phyloP scores from a whole-genome alignment of 2,797 vertebrate species.

The Argyrosomus regius region DNA sequence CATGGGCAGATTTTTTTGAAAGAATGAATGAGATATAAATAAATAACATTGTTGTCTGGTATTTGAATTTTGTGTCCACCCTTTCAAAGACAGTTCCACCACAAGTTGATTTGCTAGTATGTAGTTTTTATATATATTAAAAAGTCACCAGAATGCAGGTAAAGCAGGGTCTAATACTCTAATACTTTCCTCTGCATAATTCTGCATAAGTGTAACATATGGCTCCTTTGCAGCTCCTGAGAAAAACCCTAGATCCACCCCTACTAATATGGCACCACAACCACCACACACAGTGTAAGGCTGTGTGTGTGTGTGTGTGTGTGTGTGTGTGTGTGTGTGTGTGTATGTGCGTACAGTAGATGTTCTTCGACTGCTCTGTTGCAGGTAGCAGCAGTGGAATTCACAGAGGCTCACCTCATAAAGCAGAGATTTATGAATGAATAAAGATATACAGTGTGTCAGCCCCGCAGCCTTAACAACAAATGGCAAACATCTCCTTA shows the following conservation, averaged over 20 bases:
- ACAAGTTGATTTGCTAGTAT: not conserved
- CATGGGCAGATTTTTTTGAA: too few relatives aligned
- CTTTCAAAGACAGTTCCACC: too few relatives aligned
- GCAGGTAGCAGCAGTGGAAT: not conserved
- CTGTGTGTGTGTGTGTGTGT: too few relatives aligned
- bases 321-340: too few relatives aligned
- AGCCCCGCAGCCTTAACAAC: not conserved
- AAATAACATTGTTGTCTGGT: too few relatives aligned
- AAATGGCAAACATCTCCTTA: conserved; percentile 24
- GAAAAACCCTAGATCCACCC: not conserved
- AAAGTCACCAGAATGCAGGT: not conserved
- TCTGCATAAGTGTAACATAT: too few relatives aligned
- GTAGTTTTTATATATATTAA: not conserved
- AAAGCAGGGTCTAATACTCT: too few relatives aligned
- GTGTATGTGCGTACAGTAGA: not conserved
- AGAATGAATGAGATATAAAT: too few relatives aligned
- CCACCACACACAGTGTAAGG: too few relatives aligned
- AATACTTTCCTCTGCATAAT: too few relatives aligned
- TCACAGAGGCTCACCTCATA: conserved; percentile 24
- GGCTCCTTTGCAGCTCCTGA: too few relatives aligned
- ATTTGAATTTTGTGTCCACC: not conserved
- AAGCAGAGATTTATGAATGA: conserved; percentile 50
- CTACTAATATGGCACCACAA: too few relatives aligned
- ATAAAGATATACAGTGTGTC: conserved; percentile 20
- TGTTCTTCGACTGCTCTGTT: not conserved